phyloP scores from a whole-genome alignment of 1,140 invertebrate genomes.

The Panagrolaimus sp. region DNA sequence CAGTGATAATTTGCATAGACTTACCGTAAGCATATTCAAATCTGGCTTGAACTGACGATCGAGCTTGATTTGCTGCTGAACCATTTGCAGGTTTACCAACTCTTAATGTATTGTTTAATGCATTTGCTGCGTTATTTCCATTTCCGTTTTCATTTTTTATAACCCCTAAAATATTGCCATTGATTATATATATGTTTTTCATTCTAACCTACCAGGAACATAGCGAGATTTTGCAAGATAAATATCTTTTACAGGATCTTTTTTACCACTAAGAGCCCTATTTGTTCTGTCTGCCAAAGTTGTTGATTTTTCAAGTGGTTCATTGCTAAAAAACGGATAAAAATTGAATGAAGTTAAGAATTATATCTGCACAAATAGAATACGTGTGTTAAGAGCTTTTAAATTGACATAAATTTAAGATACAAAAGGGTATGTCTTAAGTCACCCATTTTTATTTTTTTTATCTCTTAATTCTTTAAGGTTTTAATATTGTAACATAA shows the following conservation, averaged over 20 bases:
- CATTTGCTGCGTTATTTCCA: conserved; percentile 18
- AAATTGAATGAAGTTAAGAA: too few relatives aligned
- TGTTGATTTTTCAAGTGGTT: conserved; percentile 48
- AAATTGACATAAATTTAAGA: too few relatives aligned
- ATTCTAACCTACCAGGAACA: conserved; percentile 62
- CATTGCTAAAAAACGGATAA: not conserved
- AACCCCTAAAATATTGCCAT: conserved; percentile 17
- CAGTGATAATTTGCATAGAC: too few relatives aligned
- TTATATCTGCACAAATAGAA: too few relatives aligned
- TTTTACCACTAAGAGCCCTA: conserved; percentile 44
- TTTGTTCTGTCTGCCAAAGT: conserved; percentile 50
- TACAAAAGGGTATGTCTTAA: too few relatives aligned
- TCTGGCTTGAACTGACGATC: conserved; percentile 52
- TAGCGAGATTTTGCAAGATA: conserved; percentile 70
- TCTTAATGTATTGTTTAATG: conserved; percentile 22
- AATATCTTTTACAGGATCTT: conserved; percentile 66
- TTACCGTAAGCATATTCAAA: conserved; percentile 58
- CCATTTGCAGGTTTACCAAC: conserved; percentile 15
- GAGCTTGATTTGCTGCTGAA: conserved; percentile 20
- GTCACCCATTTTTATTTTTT: too few relatives aligned
- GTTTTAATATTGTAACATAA: too few relatives aligned
- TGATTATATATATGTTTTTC: too few relatives aligned
- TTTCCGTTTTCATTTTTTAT: conserved; percentile 19
- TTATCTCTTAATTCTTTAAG: too few relatives aligned
- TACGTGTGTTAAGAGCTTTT: too few relatives aligned